phyloP scores from a whole-genome alignment of 2,888 invertebrate genomes.

The Atherix ibis region DNA sequence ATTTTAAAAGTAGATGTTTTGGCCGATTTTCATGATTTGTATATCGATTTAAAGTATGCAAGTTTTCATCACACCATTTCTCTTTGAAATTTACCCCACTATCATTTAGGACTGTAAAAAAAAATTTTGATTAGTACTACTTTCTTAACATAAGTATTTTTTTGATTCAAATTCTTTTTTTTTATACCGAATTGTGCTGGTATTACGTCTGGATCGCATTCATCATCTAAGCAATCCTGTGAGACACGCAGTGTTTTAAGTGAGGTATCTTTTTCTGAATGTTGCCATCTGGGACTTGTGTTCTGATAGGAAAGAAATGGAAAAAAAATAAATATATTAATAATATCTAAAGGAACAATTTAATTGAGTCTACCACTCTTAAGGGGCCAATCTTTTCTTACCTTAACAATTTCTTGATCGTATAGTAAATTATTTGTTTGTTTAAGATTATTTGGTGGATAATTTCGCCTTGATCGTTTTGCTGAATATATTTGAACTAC shows the following conservation, averaged over 20 bases:
- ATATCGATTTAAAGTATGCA: conserved; percentile 11
- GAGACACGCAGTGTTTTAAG: conserved; percentile 1
- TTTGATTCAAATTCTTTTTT: background rate
- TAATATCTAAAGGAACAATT: too few relatives aligned
- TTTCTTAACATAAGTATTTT: background rate
- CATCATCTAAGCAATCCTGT: conserved; percentile 11
- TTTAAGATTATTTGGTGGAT: background rate
- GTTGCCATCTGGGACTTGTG: conserved; percentile 11
- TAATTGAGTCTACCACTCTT: too few relatives aligned
- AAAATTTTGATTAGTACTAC: background rate
- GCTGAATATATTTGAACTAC: conserved; percentile 10
- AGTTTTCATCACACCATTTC: conserved; percentile 5
- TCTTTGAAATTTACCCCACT: conserved; percentile 5
- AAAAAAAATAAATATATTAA: too few relatives aligned
- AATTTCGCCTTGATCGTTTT: conserved; percentile 3
- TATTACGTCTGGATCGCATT: conserved; percentile 44
- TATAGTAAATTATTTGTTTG: conserved; percentile 3
- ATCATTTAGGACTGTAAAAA: conserved; percentile 5
- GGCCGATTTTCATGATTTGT: conserved; percentile 12
- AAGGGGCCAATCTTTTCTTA: too few relatives aligned
- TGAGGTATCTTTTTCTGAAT: conserved; percentile 19
- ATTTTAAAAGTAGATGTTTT: conserved; percentile 11
- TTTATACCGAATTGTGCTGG: conserved; percentile 45
- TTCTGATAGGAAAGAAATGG: too few relatives aligned
- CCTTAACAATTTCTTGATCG: conserved; percentile 1